Base-by-base conservation (phyloP, 2,888 invertebrate species). In the Azorinus chamasolen region DNA sequence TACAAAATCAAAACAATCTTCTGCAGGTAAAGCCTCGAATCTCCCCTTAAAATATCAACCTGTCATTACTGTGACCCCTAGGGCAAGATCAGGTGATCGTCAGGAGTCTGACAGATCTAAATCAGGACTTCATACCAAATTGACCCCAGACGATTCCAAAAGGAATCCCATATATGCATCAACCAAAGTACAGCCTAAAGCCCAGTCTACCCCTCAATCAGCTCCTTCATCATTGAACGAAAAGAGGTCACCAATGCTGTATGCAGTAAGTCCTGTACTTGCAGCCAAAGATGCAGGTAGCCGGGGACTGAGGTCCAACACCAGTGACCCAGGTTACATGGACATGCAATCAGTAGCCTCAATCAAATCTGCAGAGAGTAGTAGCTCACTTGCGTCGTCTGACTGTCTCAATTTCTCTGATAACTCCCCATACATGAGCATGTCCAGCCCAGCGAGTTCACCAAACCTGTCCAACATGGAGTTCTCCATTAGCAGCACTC, bases 41-140 rank as follows among this genome's bases (percentile, higher is more conserved):
- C 50, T 87, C 20, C 87, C 86, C 53, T 62, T 76, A 46, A 88
- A 87, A 72, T 87, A 87, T 76, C 88, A 88, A 59, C 86, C 88
- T 39, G 73, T 81, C 14, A 84, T 89, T 22, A 81, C 83, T 22
- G 88, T 88, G n/a, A 87, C 85, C 24, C 88, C 86, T 41, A 62
- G 82, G 58, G 61, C 75, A 59, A 71, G 83, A 63, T 72, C 82
- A 62, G 76, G 68, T 45, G 81, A 82, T 39, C 54, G 58, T 14
- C 57, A 62, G 25, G 45, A 46, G 32, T 62, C 70, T 43, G 63
- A 61, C 59, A 43, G 57, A 43, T 66, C 73, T 10, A 69, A 57
- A 32, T 41, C 55, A 61, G 68, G 65, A n/a, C 45, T 65, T 8
- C 46, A 79, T 58, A 75, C 59, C 2, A 82, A 65, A 37, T 27